Base-by-base conservation (phyloP, 1,140 invertebrate genomes). In the Cepaea nemoralis region DNA sequence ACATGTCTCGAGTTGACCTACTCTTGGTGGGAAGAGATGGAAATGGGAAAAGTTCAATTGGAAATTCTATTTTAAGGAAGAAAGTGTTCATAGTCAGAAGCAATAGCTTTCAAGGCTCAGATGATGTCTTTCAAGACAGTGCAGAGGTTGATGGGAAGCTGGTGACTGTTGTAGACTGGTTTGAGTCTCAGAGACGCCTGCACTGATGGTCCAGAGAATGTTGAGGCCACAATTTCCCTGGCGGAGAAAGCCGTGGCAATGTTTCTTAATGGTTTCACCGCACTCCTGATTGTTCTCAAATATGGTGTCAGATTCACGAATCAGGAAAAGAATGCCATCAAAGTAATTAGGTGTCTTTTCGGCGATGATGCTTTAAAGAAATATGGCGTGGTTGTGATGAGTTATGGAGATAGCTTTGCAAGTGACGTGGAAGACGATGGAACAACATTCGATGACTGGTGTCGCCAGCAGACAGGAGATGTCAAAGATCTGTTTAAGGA, bases 221-320 rank as follows among this genome's bases (percentile, higher is more conserved):
- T 63, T 31, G 0, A 5, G 59, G n/a, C n/a, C 5, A 63, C 59
- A 31, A 63, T 63, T 63, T n/a, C 10, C 27, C 59, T 31, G 2
- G 59, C 59, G 33, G 59, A 63, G 27, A 63, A 31, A 63, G 27
- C 27, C 33, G n/a, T 63, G 27, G n/a, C n/a, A 70, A 39, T 19
- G 35, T 33, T 35, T 35, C 24, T 27, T 1, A 42, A 40, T n/a
- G 69, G 69, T n/a, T 70, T 39, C 37, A 39, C 35, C 27, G 69
- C 69, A 14, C 3, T 63, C 5, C 0, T 84, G 84, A 59, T 84
- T 85, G 16, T 75, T 89, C 8, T 80, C 86, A 40, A 89, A 88
- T 87, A 86, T 87, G 37, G 89, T 88, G 83, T 87, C 88, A 75
- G 14, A 48, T 45, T 48, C 45, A 70, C 31, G 33, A 37, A 69